phyloP scores from a whole-genome alignment of 2,797 vertebrate genomes.

The Kryptopterus vitreolus region DNA sequence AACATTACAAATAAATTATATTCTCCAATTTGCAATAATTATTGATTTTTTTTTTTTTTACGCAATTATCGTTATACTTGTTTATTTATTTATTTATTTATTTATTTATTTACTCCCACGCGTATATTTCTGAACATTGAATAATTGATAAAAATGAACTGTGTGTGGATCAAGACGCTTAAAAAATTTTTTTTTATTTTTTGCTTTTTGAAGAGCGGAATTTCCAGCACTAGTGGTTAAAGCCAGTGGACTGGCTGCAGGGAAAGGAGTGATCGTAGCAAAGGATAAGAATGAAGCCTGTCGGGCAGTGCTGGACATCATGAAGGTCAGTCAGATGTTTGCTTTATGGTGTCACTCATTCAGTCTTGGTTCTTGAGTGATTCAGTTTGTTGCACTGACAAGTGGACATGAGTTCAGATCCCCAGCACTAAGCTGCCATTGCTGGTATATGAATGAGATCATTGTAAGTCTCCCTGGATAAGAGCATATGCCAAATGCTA shows the following conservation, averaged over 20 bases:
- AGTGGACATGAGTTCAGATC: too few relatives aligned
- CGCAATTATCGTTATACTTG: neutral
- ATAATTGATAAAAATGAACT: too few relatives aligned
- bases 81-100: neutral
- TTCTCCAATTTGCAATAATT: neutral
- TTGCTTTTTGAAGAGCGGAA: constrained; percentile 72
- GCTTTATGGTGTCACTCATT: neutral
- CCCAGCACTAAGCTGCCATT: too few relatives aligned
- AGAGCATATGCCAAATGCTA: too few relatives aligned
- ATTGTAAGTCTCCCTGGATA: too few relatives aligned
- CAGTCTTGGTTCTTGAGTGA: neutral
- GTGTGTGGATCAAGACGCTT: neutral
- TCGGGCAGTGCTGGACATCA: constrained; percentile 87
- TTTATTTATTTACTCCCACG: neutral
- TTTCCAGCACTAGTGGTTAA: constrained; percentile 96
- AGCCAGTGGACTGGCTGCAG: constrained; percentile 94
- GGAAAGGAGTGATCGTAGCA: constrained; percentile 94
- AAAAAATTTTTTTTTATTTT: too few relatives aligned
- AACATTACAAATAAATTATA: too few relatives aligned
- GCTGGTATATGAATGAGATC: too few relatives aligned
- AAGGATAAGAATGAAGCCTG: constrained; percentile 86
- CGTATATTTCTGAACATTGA: neutral
- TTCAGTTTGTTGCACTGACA: too few relatives aligned
- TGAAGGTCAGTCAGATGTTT: constrained; percentile 80
- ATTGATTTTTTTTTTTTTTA: neutral